Percentiles rank a stretch among this genome's conserved stretches.
phyloP scores from a whole-genome alignment of 2,113 vertebrate genomes.

The Accipiter cooperii region DNA sequence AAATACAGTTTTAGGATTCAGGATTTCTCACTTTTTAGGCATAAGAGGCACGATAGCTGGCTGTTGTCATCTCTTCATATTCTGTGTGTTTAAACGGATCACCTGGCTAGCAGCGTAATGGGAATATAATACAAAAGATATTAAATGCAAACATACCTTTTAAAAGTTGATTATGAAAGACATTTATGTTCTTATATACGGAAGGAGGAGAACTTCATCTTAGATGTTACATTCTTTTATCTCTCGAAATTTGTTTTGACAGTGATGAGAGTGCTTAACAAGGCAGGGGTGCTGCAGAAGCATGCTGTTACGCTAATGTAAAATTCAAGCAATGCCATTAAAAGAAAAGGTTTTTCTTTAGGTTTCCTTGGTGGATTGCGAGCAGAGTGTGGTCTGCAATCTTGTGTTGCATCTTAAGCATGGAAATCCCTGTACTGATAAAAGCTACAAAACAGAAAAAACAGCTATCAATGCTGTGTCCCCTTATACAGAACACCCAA shows the following conservation, averaged over 20 bases:
- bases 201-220: background rate
- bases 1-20: background rate
- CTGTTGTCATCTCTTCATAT: background rate
- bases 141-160: background rate
- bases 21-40: background rate
- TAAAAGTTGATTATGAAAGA: background rate
- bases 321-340: background rate
- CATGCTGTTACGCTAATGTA: background rate
- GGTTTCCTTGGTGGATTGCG: background rate
- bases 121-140: background rate
- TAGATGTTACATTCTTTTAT: background rate
- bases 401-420: background rate
- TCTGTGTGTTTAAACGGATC: background rate
- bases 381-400: background rate
- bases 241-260: background rate
- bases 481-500: background rate
- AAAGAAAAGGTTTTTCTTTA: background rate
- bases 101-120: background rate
- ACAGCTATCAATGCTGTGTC: rapidly evolving
- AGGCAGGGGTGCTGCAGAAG: background rate
- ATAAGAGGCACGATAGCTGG: background rate
- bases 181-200: background rate
- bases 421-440: background rate
- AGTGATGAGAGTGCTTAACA: background rate
- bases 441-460: background rate